These are phyloP conservation scores for Pipa parva DNA, from an alignment of 2,113 vertebrate genomes.

Conservation along the genomic window DNA sequence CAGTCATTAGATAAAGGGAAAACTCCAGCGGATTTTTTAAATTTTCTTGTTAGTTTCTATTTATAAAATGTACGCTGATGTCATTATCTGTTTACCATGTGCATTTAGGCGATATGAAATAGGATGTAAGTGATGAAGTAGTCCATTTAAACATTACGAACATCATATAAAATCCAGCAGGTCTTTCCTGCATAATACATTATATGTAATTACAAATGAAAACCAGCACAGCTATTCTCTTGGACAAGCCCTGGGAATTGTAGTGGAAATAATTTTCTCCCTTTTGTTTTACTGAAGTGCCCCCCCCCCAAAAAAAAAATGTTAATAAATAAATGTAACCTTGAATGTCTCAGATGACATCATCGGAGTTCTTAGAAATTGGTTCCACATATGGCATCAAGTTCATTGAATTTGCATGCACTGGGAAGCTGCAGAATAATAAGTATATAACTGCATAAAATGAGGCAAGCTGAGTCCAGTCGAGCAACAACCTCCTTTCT, in stretches of 20 bases:
- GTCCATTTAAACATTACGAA: no score
- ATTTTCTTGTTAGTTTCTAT: no score
- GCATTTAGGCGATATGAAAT: no score
- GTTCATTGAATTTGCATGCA: slow-evolving; percentile 13
- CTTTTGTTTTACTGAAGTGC: background rate
- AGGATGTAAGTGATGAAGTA: no score
- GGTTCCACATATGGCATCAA: slow-evolving; percentile 5
- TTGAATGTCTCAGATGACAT: background rate
- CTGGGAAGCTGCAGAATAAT: background rate
- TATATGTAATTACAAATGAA: background rate
- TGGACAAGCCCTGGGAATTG: background rate
- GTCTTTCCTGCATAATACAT: background rate
- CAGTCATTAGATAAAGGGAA: no score
- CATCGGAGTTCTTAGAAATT: slow-evolving; percentile 10
- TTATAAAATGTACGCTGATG: no score
- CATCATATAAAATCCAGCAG: background rate
- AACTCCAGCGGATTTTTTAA: no score
- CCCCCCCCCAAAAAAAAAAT: no score
- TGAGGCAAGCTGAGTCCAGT: background rate
- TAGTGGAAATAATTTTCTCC: background rate
- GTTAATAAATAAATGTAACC: background rate
- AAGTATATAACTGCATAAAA: background rate
- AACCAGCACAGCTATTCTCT: no score
- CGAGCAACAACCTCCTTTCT: background rate
- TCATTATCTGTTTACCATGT: no score